Evolutionary conservation across 2,113 vertebrate genomes (phyloP).

Genomic region (Mola mola): DNA sequence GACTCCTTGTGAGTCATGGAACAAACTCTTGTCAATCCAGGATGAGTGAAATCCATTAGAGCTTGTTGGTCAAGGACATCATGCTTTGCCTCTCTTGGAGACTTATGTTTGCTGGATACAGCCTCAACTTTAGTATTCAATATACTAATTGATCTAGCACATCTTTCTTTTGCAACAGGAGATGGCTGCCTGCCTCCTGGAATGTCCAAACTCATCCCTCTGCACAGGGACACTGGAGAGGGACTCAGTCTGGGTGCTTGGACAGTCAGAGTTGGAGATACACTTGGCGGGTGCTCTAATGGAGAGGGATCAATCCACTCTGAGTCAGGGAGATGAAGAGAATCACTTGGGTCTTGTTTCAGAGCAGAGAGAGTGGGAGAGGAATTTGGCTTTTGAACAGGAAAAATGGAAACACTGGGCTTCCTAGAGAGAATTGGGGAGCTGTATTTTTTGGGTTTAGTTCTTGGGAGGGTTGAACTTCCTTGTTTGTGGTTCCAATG

Average conservation of each 20-base stretch:
- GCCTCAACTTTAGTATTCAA: slow-evolving; percentile 41
- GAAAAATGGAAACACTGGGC: slow-evolving; percentile 34
- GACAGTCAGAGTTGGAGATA: slow-evolving; percentile 59
- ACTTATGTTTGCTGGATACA: slow-evolving; percentile 6
- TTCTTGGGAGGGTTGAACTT: slow-evolving; percentile 56
- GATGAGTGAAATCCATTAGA: slow-evolving; percentile 53
- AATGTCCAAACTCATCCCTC: slow-evolving; percentile 21
- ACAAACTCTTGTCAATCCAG: slow-evolving; percentile 3
- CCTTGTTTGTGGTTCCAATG: slow-evolving; percentile 35
- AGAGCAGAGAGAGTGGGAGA: slow-evolving; percentile 27
- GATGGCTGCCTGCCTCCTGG: slow-evolving; percentile 41
- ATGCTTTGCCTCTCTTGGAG: slow-evolving; percentile 19
- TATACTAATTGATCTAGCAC: slow-evolving; percentile 61
- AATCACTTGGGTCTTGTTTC: slow-evolving; percentile 54
- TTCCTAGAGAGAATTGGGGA: slow-evolving; percentile 39
- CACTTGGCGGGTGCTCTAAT: slow-evolving; percentile 25
- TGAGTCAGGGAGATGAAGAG: slow-evolving; percentile 21
- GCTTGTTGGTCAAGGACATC: slow-evolving; percentile 57
- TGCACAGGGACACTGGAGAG: slow-evolving; percentile 38
- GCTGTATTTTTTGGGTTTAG: slow-evolving; percentile 41
- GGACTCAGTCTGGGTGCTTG: slow-evolving; percentile 58
- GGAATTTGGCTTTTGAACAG: slow-evolving; percentile 46
- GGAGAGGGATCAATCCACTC: slow-evolving; percentile 32
- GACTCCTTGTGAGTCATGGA: slow-evolving; percentile 13
- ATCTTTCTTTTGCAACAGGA: slow-evolving; percentile 58